Percentiles rank a stretch among this genome's conserved stretches.
Evolutionary conservation across 2,113 vertebrate genomes (phyloP).

Genomic region (Atrichornis clamosus): DNA sequence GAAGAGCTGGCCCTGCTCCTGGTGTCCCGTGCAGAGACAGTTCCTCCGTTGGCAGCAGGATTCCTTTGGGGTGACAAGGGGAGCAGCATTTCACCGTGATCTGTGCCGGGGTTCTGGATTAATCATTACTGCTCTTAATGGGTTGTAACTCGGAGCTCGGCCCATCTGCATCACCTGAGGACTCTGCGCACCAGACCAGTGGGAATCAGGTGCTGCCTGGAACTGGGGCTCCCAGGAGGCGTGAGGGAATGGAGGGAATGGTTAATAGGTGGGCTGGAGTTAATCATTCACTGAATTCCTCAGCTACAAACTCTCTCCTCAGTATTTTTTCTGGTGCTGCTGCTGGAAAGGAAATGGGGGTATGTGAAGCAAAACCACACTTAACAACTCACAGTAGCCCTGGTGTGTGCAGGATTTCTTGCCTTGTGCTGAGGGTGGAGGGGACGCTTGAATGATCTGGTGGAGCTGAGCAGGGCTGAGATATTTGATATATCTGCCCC

Average conservation of each 20-base stretch:
- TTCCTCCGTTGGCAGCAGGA: background rate
- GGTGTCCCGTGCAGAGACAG: background rate
- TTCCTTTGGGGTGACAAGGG: background rate
- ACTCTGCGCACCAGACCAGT: background rate
- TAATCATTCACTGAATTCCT: conserved; percentile 54
- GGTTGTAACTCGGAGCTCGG: background rate
- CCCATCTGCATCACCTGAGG: background rate
- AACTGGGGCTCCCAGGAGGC: background rate
- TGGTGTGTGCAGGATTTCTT: conserved; percentile 26
- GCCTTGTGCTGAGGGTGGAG: conserved; percentile 18
- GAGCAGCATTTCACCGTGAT: background rate
- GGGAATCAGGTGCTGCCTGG: conserved; percentile 22
- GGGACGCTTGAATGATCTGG: background rate
- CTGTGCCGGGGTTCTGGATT: background rate
- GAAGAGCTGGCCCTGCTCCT: background rate
- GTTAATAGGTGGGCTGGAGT: conserved; percentile 51
- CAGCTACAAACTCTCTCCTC: background rate
- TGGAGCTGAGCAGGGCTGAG: background rate
- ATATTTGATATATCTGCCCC: background rate
- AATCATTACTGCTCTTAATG: conserved; percentile 35
- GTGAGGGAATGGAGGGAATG: background rate
- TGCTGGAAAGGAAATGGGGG: conserved; percentile 37
- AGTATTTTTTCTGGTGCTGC: background rate
- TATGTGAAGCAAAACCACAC: conserved; percentile 38
- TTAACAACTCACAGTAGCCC: conserved; percentile 28